Percentiles rank a stretch among this genome's conserved stretches.
These are phyloP conservation scores for Colius striatus DNA, from an alignment of 2,113 vertebrate genomes.

Conservation along the genomic window DNA sequence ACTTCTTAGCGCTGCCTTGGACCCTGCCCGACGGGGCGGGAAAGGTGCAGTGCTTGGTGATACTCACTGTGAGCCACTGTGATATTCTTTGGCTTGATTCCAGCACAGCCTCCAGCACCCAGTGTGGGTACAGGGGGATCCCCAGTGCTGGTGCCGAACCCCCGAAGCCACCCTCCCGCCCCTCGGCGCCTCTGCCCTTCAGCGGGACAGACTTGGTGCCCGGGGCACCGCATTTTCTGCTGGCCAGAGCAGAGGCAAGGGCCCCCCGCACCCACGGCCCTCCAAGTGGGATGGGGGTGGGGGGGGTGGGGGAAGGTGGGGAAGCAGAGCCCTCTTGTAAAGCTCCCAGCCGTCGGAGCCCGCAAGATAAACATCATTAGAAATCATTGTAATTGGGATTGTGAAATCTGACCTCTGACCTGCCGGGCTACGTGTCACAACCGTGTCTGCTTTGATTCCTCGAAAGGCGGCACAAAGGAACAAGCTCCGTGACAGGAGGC, in stretches of 20 bases:
- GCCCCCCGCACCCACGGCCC: background rate
- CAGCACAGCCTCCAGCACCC: background rate
- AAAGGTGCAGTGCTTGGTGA: background rate
- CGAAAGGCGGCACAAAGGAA: slow-evolving; percentile 73
- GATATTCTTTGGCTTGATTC: background rate
- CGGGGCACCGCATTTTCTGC: background rate
- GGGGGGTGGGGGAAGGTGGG: background rate
- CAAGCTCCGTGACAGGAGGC: slow-evolving; percentile 71
- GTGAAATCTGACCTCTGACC: slow-evolving; percentile 77
- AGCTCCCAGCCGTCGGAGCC: slow-evolving; percentile 32
- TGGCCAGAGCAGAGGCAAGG: background rate
- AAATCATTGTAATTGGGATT: slow-evolving; percentile 72
- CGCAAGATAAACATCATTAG: slow-evolving; percentile 69
- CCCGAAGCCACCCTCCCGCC: no score
- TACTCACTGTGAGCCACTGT: background rate
- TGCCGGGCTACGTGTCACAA: slow-evolving; percentile 69
- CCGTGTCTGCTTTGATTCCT: slow-evolving; percentile 75
- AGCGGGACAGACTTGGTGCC: background rate
- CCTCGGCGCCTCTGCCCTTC: background rate
- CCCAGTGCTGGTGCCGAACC: rapidly evolving
- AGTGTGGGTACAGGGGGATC: background rate
- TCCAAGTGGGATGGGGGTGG: background rate
- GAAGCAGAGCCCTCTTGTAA: slow-evolving; percentile 21
- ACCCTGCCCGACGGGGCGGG: background rate
- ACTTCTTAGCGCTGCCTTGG: background rate